These are phyloP conservation scores for Strigops habroptila DNA, from an alignment of 2,113 vertebrate genomes.

Conservation along the genomic window DNA sequence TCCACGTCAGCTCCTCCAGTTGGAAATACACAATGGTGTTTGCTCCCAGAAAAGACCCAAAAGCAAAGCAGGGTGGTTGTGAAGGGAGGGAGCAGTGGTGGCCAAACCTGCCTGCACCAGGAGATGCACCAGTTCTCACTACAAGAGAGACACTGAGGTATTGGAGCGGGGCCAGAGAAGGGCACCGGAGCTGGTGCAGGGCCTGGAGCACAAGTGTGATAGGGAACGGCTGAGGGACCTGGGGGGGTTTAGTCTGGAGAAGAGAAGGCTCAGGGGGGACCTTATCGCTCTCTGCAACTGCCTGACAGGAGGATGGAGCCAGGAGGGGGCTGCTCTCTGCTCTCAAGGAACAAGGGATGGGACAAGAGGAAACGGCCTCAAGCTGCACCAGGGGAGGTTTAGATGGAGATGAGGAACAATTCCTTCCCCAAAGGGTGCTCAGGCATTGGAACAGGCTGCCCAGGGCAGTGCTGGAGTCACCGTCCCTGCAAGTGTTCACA, in stretches of 20 bases:
- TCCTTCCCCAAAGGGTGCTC: too few species aligned
- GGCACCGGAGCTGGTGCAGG: neutral
- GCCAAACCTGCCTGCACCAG: neutral
- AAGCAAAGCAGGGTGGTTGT: neutral
- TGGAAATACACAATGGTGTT: neutral
- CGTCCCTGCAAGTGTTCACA: neutral
- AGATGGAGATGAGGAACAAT: too few species aligned
- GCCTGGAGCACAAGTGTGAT: neutral
- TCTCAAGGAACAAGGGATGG: too few species aligned
- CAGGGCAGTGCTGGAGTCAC: too few species aligned
- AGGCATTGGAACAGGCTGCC: neutral
- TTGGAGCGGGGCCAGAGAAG: neutral
- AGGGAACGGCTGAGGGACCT: neutral
- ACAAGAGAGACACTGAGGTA: neutral
- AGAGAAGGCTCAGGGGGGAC: too few species aligned
- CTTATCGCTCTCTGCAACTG: too few species aligned
- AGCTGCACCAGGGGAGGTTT: too few species aligned
- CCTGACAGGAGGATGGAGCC: too few species aligned
- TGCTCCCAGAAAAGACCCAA: neutral
- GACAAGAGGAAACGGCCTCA: too few species aligned
- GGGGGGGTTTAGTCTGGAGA: too few species aligned
- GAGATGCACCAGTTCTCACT: neutral
- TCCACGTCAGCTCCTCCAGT: fast-evolving
- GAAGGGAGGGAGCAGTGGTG: neutral
- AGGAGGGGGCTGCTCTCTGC: too few species aligned